Evolutionary conservation across 2,888 invertebrate species (phyloP), one percentile per base, ranked within the genome.

Genomic region (Clitarchus hookeri): DNA sequence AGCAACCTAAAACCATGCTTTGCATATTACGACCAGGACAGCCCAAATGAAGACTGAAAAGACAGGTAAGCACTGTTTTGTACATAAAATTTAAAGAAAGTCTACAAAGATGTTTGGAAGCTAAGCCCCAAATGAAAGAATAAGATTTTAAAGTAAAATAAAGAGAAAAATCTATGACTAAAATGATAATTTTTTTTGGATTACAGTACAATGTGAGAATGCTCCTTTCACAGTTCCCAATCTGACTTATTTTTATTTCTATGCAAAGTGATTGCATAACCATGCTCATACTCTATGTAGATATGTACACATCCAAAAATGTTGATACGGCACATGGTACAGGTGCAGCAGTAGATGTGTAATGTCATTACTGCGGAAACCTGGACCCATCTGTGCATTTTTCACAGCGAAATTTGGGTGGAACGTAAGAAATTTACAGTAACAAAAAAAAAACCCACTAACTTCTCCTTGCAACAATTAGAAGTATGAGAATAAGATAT

Each of bases 191-290:
- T 65, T n/a, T 65, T 65, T 23, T 65, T 11, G 8, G 1, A n/a
- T 8, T n/a, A 65, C 23, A 65, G 65, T 65, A 65, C 65, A 85
- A 94, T 94, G 94, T 94, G 94, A 95, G 94, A 95, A 95, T 94
- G 94, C 94, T 94, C 94, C 94, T 94, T 94, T 94, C 94, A 94
- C 94, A 95, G 94, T 94, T 95, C 94, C 95, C 95, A 95, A 95
- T 95, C 95, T 95, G 95, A 93, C 93, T 92, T 89, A 88, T 89
- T 88, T 87, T 84, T 88, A 86, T 87, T 86, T 65, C 65, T 65
- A 65, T 65, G 65, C 65, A 65, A 65, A 65, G 27, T 65, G 84
- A 84, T 77, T 44, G 25, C 82, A 44, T 44, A 82, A 44, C 27
- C 36, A 82, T 44, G 36, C 36, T 44, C 82, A 82, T 26, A 44